These are phyloP conservation scores for Gymnocephalus cernua DNA, from an alignment of 2,113 vertebrate species.

Conservation along the genomic window DNA sequence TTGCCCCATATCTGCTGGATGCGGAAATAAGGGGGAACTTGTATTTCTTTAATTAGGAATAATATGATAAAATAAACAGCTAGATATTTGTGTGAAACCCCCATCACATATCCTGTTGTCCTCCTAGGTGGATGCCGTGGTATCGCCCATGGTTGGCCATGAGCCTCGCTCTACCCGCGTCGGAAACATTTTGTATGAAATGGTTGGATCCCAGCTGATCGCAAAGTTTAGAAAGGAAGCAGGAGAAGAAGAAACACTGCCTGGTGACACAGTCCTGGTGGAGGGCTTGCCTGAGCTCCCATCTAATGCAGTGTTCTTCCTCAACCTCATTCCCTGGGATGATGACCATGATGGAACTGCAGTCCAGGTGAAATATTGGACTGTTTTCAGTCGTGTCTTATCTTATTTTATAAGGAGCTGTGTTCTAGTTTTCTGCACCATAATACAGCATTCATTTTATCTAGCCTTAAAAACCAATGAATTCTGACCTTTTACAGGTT, in stretches of 20 bases:
- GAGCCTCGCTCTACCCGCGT: conserved; percentile 58
- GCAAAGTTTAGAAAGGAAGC: conserved; percentile 34
- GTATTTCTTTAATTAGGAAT: no score
- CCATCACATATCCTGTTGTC: neutral
- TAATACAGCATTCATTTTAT: neutral
- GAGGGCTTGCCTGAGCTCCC: conserved; percentile 22
- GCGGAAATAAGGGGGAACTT: no score
- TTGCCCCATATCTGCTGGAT: no score
- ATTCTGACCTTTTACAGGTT: conserved; percentile 49
- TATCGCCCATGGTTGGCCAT: conserved; percentile 66
- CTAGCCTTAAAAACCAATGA: neutral
- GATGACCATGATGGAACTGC: conserved; percentile 45
- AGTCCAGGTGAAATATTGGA: conserved; percentile 54
- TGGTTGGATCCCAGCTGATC: conserved; percentile 47
- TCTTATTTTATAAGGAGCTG: neutral
- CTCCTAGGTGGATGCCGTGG: conserved; percentile 66
- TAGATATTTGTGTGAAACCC: neutral
- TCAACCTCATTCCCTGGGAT: conserved; percentile 66
- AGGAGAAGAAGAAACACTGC: neutral
- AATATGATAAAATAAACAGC: neutral
- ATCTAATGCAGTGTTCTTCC: conserved; percentile 62
- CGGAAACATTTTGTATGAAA: conserved; percentile 21
- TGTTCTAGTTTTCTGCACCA: neutral
- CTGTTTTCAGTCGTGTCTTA: neutral
- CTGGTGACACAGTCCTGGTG: conserved; percentile 58